A percentile compares a stretch with the other conserved stretches of the same genome.
These are phyloP conservation scores for Ditylenchus weischeri DNA, from an alignment of 2,888 invertebrate species.

Conservation along the genomic window DNA sequence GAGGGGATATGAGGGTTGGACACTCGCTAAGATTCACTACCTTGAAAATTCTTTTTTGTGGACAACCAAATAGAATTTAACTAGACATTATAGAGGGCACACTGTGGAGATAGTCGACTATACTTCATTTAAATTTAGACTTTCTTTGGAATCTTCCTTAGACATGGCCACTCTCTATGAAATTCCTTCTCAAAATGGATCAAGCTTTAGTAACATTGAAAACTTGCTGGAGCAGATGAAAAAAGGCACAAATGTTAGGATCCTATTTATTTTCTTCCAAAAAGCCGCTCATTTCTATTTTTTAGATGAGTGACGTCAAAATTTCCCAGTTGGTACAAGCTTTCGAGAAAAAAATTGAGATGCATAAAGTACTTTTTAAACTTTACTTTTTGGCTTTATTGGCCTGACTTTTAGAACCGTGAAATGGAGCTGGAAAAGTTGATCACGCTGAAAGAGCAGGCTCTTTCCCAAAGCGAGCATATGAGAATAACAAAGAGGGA, in stretches of 20 bases:
- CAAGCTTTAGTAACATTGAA: constrained; percentile 17
- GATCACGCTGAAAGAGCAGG: constrained; percentile 59
- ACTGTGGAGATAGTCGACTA: not conserved
- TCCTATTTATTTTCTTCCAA: no score
- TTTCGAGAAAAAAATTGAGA: constrained; percentile 46
- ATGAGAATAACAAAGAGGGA: constrained; percentile 55
- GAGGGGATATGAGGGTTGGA: no score
- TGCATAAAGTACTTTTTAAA: constrained; percentile 28
- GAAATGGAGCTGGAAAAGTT: constrained; percentile 60
- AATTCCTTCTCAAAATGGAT: constrained; percentile 4
- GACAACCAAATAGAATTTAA: no score
- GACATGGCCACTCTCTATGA: constrained; percentile 7
- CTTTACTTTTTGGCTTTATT: not conserved
- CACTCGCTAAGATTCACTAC: no score
- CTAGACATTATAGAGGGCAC: no score
- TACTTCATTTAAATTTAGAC: not conserved
- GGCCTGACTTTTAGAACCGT: constrained; percentile 23
- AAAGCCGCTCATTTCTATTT: not conserved
- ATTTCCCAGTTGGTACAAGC: constrained; percentile 42
- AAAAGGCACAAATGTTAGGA: constrained; percentile 24
- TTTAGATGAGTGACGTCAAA: constrained; percentile 40
- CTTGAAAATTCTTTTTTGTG: no score
- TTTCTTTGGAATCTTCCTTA: constrained; percentile 6
- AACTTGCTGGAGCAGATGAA: constrained; percentile 26
- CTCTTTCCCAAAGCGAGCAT: constrained; percentile 60